phyloP scores from a whole-genome alignment of 1,140 invertebrate species.

The Meteorus sp. region DNA sequence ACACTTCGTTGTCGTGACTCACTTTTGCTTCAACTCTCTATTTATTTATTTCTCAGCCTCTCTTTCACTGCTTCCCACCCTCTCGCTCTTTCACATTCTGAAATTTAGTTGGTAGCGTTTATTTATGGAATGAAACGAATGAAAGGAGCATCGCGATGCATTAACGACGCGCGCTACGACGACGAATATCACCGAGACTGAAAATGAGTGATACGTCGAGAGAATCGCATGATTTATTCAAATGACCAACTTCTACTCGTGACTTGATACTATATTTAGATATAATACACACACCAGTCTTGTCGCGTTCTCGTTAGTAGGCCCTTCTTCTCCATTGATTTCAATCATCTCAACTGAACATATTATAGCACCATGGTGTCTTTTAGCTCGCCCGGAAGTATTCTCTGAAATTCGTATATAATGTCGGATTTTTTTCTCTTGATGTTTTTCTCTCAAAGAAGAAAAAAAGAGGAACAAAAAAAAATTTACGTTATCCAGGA shows the following conservation, averaged over 20 bases:
- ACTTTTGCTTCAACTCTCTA: too few relatives aligned
- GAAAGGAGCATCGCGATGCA: conserved; percentile 25
- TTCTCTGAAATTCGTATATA: too few relatives aligned
- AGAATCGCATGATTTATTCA: conserved; percentile 39
- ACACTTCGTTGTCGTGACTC: background rate
- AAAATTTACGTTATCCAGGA: conserved; percentile 27
- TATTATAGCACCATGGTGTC: too few relatives aligned
- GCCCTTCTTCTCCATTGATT: background rate
- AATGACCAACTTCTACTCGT: conserved; percentile 27
- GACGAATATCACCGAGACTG: conserved; percentile 18
- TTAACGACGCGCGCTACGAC: conserved; percentile 21
- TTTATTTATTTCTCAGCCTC: too few relatives aligned
- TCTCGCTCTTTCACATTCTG: background rate
- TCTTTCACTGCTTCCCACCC: too few relatives aligned
- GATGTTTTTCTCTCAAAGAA: background rate
- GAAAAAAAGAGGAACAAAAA: background rate
- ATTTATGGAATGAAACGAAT: conserved; percentile 19
- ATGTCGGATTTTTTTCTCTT: conserved; percentile 9
- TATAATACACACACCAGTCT: too few relatives aligned
- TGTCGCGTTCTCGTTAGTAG: conserved; percentile 8
- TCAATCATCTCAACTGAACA: background rate
- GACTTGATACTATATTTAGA: conserved; percentile 15
- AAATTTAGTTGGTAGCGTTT: conserved; percentile 4
- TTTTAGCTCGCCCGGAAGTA: background rate
- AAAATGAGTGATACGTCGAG: conserved; percentile 47